Conservation (phyloP, 2,797 vertebrate genomes). For the Tiaroga cobitis region DNA sequence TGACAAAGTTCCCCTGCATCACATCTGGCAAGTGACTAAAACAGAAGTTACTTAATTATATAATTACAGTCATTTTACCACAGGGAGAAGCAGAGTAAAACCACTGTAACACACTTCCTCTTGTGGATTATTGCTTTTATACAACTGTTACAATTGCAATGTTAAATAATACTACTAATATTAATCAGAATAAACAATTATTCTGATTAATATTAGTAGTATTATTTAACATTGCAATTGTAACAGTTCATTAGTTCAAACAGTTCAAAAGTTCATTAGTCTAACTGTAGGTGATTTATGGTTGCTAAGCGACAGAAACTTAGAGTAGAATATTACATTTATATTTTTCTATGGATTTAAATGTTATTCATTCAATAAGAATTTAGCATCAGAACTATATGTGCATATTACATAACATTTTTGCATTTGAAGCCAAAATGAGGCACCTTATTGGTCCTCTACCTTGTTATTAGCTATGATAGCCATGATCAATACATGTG, state of each 20-base stretch:
- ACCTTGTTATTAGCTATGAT: constrained; percentile 23
- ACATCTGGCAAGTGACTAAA: too few relatives aligned
- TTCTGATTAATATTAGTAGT: too few relatives aligned
- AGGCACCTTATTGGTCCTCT: not conserved
- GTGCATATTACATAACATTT: constrained; percentile 9
- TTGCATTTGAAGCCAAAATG: constrained; percentile 9
- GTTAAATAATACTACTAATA: not conserved
- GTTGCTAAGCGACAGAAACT: not conserved
- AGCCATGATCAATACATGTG: constrained; percentile 31
- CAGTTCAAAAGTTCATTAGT: too few relatives aligned
- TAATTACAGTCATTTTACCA: not conserved
- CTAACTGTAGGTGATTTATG: not conserved
- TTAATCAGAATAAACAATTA: not conserved
- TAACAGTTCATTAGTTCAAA: too few relatives aligned
- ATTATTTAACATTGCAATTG: too few relatives aligned
- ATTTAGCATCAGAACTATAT: not conserved
- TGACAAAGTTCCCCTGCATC: too few relatives aligned
- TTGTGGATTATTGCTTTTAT: not conserved
- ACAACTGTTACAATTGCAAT: not conserved
- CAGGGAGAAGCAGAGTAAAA: not conserved
- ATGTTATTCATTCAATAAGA: not conserved
- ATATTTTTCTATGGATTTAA: not conserved
- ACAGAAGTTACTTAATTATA: too few relatives aligned
- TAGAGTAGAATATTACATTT: not conserved
- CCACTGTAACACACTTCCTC: not conserved